Conservation (phyloP, 1,140 invertebrate species). For the Hylaeus anthracinus region DNA sequence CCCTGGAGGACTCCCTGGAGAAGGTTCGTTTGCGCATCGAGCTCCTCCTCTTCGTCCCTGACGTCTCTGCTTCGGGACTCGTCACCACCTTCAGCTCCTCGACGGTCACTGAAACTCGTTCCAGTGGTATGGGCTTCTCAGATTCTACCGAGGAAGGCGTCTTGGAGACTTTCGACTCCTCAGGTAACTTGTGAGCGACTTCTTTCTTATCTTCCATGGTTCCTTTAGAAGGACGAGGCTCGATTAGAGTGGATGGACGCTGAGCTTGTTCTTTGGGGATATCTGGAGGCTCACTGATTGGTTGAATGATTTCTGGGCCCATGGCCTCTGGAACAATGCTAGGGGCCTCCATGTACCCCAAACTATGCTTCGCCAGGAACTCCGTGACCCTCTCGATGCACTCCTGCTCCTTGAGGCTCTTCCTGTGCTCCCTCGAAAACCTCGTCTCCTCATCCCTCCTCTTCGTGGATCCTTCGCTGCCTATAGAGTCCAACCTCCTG, state of each 20-base stretch:
- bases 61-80: not conserved
- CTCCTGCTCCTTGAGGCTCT: slow-evolving; percentile 59
- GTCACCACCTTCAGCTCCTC: not conserved
- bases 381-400: slow-evolving; percentile 67
- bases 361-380: slow-evolving; percentile 59
- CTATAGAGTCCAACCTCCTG: not conserved
- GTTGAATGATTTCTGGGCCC: not conserved
- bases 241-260: too few species aligned
- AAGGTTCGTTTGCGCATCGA: slow-evolving; percentile 57
- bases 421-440: slow-evolving; percentile 54
- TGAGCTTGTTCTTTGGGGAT: too few species aligned
- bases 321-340: not conserved
- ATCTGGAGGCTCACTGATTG: too few species aligned
- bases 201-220: not conserved
- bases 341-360: slow-evolving; percentile 3
- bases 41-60: slow-evolving; percentile 42
- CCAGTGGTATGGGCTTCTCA: not conserved
- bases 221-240: too few species aligned
- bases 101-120: not conserved
- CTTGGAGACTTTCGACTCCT: slow-evolving; percentile 10
- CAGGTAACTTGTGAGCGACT: not conserved
- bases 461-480: not conserved
- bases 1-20: slow-evolving; percentile 59
- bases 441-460: not conserved
- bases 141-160: not conserved